phyloP scores from a whole-genome alignment of 2,888 invertebrate species.

The Sinopyrophorus schimmeli region DNA sequence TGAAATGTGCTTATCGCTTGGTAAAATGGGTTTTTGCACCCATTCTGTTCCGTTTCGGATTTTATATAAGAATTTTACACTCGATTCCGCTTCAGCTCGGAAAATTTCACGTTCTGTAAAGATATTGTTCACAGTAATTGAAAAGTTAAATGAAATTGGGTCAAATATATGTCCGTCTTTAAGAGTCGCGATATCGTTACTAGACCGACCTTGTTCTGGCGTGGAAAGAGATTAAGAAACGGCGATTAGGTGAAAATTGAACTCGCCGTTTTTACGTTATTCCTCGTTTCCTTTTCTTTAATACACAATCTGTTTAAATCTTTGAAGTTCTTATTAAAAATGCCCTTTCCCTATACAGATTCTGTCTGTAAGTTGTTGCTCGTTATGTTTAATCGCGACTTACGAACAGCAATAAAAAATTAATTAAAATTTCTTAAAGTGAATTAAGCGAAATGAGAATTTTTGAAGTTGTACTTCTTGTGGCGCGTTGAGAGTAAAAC shows the following conservation, averaged over 20 bases:
- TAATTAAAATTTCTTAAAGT: too few relatives aligned
- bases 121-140: slow-evolving; percentile 32
- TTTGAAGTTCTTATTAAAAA: slow-evolving; percentile 4
- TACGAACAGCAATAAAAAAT: too few relatives aligned
- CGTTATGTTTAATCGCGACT: too few relatives aligned
- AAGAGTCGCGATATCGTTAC: slow-evolving; percentile 22
- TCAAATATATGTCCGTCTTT: slow-evolving; percentile 29
- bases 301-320: slow-evolving; percentile 17
- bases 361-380: too few relatives aligned
- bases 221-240: slow-evolving; percentile 23
- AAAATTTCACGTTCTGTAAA: slow-evolving; percentile 16
- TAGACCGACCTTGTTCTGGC: slow-evolving; percentile 27
- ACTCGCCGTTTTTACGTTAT: slow-evolving; percentile 20
- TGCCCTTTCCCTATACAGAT: too few relatives aligned
- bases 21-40: too few relatives aligned
- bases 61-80: too few relatives aligned
- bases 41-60: too few relatives aligned
- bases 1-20: too few relatives aligned
- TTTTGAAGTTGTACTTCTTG: too few relatives aligned
- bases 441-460: too few relatives aligned
- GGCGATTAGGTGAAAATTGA: slow-evolving; percentile 28
- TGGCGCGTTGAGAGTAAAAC: too few relatives aligned
- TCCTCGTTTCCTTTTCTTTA: slow-evolving; percentile 13
- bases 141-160: slow-evolving; percentile 36
- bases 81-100: slow-evolving; percentile 22